Conservation (phyloP, 2,797 vertebrate species). For the Masticophis lateralis region DNA sequence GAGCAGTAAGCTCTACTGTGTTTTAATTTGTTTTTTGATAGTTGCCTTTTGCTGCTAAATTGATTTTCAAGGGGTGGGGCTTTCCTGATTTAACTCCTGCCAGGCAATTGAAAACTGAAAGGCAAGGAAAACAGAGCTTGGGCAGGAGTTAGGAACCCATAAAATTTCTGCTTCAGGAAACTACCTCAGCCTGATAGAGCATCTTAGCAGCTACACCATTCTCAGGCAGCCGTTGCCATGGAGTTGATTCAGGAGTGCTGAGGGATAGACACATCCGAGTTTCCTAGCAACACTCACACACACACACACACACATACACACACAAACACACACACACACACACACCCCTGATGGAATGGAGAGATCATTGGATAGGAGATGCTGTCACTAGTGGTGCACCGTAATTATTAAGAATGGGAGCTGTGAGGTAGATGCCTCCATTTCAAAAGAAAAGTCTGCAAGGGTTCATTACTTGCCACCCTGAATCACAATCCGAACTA, state of each 20-base stretch:
- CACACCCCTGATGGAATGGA: not conserved
- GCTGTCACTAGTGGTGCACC: not conserved
- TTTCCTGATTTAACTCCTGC: slow-evolving; percentile 71
- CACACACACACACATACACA: too few species aligned
- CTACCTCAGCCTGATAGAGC: not conserved
- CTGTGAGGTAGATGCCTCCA: not conserved
- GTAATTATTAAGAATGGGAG: not conserved
- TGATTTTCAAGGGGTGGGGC: slow-evolving; percentile 70
- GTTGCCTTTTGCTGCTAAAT: slow-evolving; percentile 75
- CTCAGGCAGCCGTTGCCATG: not conserved
- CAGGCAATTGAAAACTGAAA: slow-evolving; percentile 46
- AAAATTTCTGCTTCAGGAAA: accelerated
- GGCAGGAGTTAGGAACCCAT: not conserved
- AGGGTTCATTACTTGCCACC: not conserved
- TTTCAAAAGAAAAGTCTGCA: not conserved
- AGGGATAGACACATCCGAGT: not conserved
- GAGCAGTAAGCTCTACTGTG: slow-evolving; percentile 70
- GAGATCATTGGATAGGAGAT: not conserved
- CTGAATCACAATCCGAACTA: not conserved
- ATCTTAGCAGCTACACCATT: not conserved
- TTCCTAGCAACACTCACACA: not conserved
- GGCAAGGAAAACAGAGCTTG: slow-evolving; percentile 8
- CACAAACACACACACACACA: too few species aligned
- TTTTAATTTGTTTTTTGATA: slow-evolving; percentile 73
- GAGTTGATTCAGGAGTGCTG: not conserved